phyloP scores from a whole-genome alignment of 2,113 vertebrate genomes.

The Sterna hirundo region DNA sequence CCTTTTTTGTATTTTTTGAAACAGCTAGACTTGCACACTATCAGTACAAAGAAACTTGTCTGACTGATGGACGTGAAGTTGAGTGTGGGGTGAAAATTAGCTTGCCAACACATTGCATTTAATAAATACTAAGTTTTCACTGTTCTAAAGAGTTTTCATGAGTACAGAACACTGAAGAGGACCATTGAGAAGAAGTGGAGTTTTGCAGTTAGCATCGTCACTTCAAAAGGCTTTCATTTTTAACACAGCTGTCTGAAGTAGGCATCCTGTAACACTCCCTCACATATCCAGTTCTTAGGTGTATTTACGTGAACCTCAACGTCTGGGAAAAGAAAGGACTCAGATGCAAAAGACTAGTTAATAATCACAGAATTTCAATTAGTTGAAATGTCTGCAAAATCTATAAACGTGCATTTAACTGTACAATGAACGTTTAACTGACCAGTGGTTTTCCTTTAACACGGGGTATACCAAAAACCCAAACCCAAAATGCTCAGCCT shows the following conservation, averaged over 20 bases:
- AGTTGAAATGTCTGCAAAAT: neutral
- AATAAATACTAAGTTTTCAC: neutral
- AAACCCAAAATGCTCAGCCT: neutral
- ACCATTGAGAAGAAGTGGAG: neutral
- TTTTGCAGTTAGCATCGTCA: neutral
- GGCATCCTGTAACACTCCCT: neutral
- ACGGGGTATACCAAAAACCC: neutral
- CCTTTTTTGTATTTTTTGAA: neutral
- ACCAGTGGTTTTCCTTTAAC: neutral
- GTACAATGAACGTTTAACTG: neutral
- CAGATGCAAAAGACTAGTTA: neutral
- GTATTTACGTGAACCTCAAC: neutral
- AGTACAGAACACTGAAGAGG: neutral
- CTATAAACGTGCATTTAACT: neutral
- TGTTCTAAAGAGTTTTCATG: neutral
- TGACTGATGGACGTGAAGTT: neutral
- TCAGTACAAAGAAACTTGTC: neutral
- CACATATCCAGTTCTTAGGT: neutral
- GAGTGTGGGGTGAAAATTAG: neutral
- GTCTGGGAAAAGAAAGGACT: neutral
- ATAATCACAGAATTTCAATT: neutral
- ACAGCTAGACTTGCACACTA: neutral
- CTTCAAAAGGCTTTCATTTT: neutral
- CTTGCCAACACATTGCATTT: neutral
- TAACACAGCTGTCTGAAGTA: neutral